Evolutionary conservation across 2,113 vertebrate genomes (phyloP).

Genomic region (Cygnus buccinator): DNA sequence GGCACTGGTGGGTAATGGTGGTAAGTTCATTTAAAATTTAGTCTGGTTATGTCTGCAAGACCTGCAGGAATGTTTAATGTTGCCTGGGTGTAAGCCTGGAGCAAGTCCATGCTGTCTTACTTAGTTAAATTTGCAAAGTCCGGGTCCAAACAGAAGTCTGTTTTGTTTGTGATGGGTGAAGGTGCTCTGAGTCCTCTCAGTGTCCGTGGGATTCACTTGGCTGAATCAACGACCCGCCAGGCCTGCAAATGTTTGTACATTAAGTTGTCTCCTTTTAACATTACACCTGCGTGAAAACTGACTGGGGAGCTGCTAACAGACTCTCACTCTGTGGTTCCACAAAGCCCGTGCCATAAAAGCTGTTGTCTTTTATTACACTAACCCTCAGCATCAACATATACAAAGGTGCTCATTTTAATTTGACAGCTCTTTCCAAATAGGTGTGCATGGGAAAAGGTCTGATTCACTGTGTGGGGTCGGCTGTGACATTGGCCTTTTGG

Average conservation of each 20-base stretch:
- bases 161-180: background rate
- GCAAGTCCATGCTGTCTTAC: background rate
- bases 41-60: background rate
- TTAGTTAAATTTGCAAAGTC: background rate
- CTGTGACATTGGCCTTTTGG: background rate
- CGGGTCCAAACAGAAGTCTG: background rate
- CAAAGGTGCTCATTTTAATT: background rate
- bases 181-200: background rate
- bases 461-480: background rate
- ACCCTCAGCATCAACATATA: background rate
- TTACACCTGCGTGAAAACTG: background rate
- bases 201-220: background rate
- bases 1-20: background rate
- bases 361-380: background rate
- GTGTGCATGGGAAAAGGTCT: background rate
- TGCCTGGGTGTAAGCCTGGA: background rate
- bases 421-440: background rate
- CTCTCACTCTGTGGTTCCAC: accelerated
- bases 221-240: background rate
- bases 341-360: background rate
- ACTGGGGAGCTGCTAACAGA: background rate
- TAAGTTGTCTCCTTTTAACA: background rate
- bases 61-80: background rate
- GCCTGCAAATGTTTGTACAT: background rate
- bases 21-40: background rate